Base-by-base conservation (phyloP, 2,888 invertebrate species). In the Cephus spinipes region DNA sequence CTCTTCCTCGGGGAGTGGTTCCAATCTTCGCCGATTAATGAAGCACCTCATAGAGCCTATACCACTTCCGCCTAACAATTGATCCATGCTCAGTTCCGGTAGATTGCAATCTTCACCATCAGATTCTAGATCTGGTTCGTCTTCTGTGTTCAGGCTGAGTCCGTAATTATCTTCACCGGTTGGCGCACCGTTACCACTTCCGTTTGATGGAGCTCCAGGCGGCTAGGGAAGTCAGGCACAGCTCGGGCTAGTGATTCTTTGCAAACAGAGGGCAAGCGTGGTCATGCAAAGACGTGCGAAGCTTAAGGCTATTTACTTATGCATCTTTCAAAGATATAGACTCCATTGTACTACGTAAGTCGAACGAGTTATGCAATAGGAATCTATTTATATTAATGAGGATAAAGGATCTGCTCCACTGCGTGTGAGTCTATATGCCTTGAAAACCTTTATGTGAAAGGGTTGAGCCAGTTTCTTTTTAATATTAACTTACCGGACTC, bases 1-100 rank as follows among this genome's bases (percentile, higher is more conserved):
- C 85, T 97, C 97, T 92, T 97, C 97, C 92, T 97, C 97, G 83
- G 96, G 94, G 11, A 97, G 93, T 75, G 97, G 97, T 90, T 97
- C 97, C 88, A 97, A 92, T 85, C 96, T 94, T 92, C 96, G 93
- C 90, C 95, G 94, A 90, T 93, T 93, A 87, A 93, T 92, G 83
- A 90, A 91, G 82, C 86, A 88, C 30, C 89, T 85, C 76, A 90
- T 79, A 36, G 90, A 92, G 85, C 89, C 87, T 77, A 88, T 82
- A 77, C 88, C 87, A 30, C 85, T 88, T 86, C 40, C n/a, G 0
- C 87, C 86, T 9, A 91, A 82, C 31, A 91, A 81, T 79, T 91
- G 91, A 55, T 91, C 91, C 91, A 91, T 91, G 78, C 85, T 91
- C 73, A 91, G 85, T 81, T 91, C 90, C 12, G 90, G 87, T 31